phyloP scores from a whole-genome alignment of 1,140 invertebrate genomes.

The Drosophila chauvacae region DNA sequence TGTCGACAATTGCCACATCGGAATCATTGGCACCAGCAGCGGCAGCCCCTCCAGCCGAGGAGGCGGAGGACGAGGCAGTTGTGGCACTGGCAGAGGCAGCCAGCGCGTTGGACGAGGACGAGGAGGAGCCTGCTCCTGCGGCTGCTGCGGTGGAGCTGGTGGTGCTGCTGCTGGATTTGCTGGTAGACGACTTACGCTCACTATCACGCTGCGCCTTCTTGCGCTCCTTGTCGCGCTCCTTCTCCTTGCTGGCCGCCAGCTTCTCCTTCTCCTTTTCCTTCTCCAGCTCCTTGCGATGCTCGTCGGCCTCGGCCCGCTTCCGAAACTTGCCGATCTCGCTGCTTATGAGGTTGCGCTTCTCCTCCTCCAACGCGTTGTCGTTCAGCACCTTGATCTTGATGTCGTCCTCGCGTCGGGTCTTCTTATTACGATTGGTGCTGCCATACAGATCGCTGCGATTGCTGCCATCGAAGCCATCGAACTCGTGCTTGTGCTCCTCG shows the following conservation, averaged over 20 bases:
- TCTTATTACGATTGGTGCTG: slow-evolving; percentile 59
- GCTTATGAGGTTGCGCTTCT: slow-evolving; percentile 97
- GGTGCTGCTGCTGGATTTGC: slow-evolving; percentile 26
- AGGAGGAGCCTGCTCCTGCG: background rate
- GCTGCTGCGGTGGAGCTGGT: background rate
- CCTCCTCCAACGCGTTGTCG: slow-evolving; percentile 96
- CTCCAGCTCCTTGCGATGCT: slow-evolving; percentile 85
- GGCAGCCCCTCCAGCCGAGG: background rate
- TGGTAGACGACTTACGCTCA: slow-evolving; percentile 83
- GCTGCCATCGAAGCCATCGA: slow-evolving; percentile 76
- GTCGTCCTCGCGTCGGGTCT: slow-evolving; percentile 68
- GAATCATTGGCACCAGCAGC: slow-evolving; percentile 31
- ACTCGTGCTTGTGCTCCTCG: slow-evolving; percentile 89
- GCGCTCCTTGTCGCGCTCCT: slow-evolving; percentile 84
- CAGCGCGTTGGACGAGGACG: background rate
- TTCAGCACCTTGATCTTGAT: slow-evolving; percentile 88
- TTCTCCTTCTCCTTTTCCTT: slow-evolving; percentile 86
- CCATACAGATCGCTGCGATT: slow-evolving; percentile 70
- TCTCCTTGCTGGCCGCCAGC: slow-evolving; percentile 74
- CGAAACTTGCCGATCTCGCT: slow-evolving; percentile 98
- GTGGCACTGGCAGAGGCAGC: background rate
- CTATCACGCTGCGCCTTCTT: slow-evolving; percentile 81
- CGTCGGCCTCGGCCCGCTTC: slow-evolving; percentile 88
- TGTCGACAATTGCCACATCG: slow-evolving; percentile 46
- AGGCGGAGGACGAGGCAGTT: background rate